A percentile compares a stretch with the other conserved stretches of the same genome.
These are phyloP conservation scores for Typhlomys cinereus DNA, from an alignment of 2,113 vertebrate species.

Conservation along the genomic window DNA sequence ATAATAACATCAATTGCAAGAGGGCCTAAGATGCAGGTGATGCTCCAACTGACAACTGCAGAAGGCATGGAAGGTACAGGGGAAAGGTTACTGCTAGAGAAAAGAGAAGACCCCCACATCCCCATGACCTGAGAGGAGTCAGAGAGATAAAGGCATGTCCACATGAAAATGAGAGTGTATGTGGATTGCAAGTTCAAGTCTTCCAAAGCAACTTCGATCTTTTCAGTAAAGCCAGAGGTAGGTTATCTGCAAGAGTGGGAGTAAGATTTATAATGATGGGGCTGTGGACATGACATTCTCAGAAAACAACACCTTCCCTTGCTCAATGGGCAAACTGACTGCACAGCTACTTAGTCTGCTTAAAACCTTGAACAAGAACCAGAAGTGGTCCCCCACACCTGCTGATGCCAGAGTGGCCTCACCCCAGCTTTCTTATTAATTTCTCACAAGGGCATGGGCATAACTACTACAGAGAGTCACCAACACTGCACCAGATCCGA, in stretches of 20 bases:
- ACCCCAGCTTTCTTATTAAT: not conserved
- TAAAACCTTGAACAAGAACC: conserved; percentile 9
- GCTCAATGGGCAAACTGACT: not conserved
- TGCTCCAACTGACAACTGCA: too few species aligned
- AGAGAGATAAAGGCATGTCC: not conserved
- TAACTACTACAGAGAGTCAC: not conserved
- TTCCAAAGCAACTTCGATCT: not conserved
- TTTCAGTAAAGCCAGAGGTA: not conserved
- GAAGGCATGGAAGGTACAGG: accelerated
- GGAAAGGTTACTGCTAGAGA: not conserved
- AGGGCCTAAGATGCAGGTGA: not conserved
- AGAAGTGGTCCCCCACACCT: not conserved
- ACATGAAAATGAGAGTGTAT: not conserved
- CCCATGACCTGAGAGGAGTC: not conserved
- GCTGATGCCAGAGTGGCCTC: not conserved
- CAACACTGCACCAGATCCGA: not conserved
- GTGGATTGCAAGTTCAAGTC: not conserved
- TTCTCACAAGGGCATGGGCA: not conserved
- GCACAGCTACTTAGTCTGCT: not conserved
- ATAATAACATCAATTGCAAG: not conserved
- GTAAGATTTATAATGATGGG: not conserved
- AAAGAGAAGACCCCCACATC: not conserved
- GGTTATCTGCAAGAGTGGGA: not conserved
- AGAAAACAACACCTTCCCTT: not conserved
- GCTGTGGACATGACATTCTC: not conserved